phyloP scores from a whole-genome alignment of 2,113 vertebrate genomes.

The Corvus moneduloides region DNA sequence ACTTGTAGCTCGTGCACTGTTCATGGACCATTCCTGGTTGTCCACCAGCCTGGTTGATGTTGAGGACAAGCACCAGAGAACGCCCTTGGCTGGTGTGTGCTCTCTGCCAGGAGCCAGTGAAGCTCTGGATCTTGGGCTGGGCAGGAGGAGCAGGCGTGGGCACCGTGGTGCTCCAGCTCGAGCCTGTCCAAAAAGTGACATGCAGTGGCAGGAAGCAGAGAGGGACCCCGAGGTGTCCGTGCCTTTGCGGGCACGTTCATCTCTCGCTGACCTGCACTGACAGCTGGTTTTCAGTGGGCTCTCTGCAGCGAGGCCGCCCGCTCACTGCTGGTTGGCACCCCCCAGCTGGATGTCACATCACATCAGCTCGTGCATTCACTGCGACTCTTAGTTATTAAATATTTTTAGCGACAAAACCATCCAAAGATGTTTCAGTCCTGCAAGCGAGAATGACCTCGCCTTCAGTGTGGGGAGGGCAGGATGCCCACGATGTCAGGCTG shows the following conservation, averaged over 20 bases:
- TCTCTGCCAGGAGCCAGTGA: not conserved
- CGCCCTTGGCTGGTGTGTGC: not conserved
- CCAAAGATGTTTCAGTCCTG: not conserved
- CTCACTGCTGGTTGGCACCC: not conserved
- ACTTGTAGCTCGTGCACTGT: fast-evolving
- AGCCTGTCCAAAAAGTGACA: fast-evolving
- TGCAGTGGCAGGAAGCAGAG: fast-evolving
- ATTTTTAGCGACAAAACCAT: not conserved
- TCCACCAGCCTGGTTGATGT: not conserved
- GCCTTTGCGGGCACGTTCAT: not conserved
- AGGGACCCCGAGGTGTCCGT: not conserved
- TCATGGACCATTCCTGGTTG: not conserved
- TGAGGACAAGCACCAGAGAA: not conserved
- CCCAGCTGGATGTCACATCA: slow-evolving; percentile 39
- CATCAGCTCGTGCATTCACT: fast-evolving
- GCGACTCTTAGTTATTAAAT: not conserved
- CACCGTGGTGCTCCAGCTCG: fast-evolving
- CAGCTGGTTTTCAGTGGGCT: not conserved
- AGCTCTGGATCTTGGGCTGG: not conserved
- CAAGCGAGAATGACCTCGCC: not conserved
- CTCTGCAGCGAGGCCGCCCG: not conserved
- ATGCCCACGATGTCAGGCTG: fast-evolving
- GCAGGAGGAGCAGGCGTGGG: not conserved
- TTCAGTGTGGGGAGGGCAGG: not conserved
- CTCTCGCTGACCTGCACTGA: not conserved